Percentiles rank a stretch among this genome's conserved stretches.
Conservation (phyloP, 2,113 vertebrate species). For the Nicator chloris region DNA sequence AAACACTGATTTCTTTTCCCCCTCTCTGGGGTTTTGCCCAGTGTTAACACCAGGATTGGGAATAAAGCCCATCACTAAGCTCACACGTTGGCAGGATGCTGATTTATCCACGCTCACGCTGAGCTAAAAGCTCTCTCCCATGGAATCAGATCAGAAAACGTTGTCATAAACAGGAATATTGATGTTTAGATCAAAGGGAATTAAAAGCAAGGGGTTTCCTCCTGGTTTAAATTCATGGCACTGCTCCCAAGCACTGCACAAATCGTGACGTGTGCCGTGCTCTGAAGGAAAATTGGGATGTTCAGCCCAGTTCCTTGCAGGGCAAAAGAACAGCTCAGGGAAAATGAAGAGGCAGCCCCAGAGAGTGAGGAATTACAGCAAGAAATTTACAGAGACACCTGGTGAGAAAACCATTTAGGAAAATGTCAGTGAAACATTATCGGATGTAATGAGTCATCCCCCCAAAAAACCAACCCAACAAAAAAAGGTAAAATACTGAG, state of each 20-base stretch:
- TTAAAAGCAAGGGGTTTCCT: neutral
- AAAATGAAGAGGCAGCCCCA: neutral
- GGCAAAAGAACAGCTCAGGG: neutral
- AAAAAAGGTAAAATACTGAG: neutral
- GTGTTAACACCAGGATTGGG: neutral
- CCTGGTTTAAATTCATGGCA: neutral
- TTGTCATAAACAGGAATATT: neutral
- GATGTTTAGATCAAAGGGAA: neutral
- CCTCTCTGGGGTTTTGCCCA: neutral
- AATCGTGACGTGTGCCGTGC: accelerated
- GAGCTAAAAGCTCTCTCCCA: neutral
- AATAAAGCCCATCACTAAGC: neutral
- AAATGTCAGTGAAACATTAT: neutral
- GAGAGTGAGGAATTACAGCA: neutral
- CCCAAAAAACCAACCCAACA: neutral
- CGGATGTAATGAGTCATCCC: neutral
- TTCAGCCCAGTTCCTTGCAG: neutral
- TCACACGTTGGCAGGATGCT: neutral
- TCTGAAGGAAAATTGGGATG: neutral
- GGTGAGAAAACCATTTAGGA: neutral
- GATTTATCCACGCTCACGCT: neutral
- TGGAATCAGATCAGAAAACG: neutral
- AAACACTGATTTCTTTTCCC: neutral
- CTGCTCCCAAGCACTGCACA: neutral
- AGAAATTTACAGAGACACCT: neutral